A percentile compares a stretch with the other conserved stretches of the same genome.
These are phyloP conservation scores for Cheirogaleus medius DNA, from an alignment of 2,113 vertebrate species.

Conservation along the genomic window DNA sequence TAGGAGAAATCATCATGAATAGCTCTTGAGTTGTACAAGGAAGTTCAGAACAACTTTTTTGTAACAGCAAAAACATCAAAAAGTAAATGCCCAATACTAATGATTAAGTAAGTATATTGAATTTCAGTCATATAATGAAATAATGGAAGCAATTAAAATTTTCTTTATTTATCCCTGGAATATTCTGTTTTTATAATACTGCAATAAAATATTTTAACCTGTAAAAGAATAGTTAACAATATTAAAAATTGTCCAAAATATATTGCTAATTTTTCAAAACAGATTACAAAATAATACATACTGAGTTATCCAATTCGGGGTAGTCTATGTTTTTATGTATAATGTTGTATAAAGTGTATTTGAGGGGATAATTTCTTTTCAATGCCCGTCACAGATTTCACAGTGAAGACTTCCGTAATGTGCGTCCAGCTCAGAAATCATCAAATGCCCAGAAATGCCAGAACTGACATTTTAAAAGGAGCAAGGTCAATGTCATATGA, in stretches of 20 bases:
- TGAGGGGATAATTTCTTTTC: neutral
- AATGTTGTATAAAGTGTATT: neutral
- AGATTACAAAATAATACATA: neutral
- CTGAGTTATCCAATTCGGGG: neutral
- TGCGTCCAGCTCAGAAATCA: neutral
- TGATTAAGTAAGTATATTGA: neutral
- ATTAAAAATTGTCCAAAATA: neutral
- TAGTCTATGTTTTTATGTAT: neutral
- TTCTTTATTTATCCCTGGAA: neutral
- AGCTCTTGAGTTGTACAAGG: neutral
- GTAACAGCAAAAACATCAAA: neutral
- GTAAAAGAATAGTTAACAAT: neutral
- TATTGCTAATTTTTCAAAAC: neutral
- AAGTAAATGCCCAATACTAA: neutral
- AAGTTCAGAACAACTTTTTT: neutral
- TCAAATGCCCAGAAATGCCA: neutral
- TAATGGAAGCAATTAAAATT: neutral
- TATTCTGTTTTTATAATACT: neutral
- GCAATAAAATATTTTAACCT: neutral
- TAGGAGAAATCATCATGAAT: neutral
- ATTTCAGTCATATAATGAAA: neutral
- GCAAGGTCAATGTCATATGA: too few species aligned
- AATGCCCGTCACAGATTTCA: neutral
- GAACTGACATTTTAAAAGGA: too few species aligned
- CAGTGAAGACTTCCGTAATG: neutral